Percentiles rank a stretch among this genome's conserved stretches.
Conservation (phyloP, 2,888 invertebrate genomes). For the Drosophila atroscutellata region DNA sequence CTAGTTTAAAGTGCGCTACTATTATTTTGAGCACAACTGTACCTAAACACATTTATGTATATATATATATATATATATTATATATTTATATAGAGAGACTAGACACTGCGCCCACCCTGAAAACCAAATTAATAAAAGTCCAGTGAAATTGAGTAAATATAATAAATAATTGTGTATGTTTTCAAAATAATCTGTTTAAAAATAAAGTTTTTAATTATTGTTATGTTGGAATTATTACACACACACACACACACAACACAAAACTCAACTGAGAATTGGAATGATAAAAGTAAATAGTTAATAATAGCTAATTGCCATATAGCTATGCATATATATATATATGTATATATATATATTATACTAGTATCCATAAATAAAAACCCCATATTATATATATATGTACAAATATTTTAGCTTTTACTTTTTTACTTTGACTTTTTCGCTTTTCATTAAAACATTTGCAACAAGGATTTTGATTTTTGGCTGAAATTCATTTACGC, state of each 20-base stretch:
- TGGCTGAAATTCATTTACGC: not conserved
- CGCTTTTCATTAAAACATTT: not conserved
- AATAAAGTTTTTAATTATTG: constrained; percentile 22
- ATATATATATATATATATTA: not conserved
- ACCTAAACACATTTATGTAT: not conserved
- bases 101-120: constrained; percentile 29
- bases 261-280: not conserved
- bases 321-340: not conserved
- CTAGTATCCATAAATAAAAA: not conserved
- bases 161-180: constrained; percentile 6
- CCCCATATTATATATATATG: not conserved
- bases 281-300: not conserved
- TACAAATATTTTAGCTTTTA: not conserved
- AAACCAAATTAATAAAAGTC: not conserved
- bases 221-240: constrained; percentile 7
- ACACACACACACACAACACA: not conserved
- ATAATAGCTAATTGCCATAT: not conserved
- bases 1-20: not conserved
- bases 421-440: not conserved
- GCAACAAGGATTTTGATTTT: not conserved
- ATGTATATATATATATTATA: not conserved
- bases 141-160: not conserved
- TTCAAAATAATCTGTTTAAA: constrained; percentile 15
- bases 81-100: not conserved
- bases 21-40: not conserved